Percentiles rank a stretch among this genome's conserved stretches.
These are phyloP conservation scores for Agrochola litura DNA, from an alignment of 2,888 invertebrate species.

Conservation along the genomic window DNA sequence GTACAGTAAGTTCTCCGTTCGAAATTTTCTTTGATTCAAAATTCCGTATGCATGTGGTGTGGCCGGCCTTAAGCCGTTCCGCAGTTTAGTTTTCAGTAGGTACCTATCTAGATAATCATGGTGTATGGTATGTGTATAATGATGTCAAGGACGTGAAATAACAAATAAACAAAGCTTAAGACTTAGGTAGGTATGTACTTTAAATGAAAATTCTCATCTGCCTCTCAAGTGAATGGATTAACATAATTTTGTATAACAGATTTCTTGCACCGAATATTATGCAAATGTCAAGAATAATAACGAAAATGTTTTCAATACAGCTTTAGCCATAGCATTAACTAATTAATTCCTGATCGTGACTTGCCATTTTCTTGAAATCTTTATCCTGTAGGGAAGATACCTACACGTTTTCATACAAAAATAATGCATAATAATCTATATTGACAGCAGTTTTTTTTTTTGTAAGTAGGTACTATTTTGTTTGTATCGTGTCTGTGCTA, in stretches of 20 bases:
- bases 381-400: neutral
- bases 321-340: conserved; percentile 6
- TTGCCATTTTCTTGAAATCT: neutral
- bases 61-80: too few species aligned
- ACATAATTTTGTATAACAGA: conserved; percentile 7
- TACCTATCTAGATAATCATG: too few species aligned
- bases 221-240: neutral
- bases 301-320: neutral
- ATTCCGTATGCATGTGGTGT: too few species aligned
- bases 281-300: conserved; percentile 13
- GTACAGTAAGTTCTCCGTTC: too few species aligned
- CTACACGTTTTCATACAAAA: neutral
- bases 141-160: neutral
- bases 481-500: too few species aligned
- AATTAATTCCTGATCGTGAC: conserved; percentile 9
- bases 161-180: neutral
- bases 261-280: conserved; percentile 21
- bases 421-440: neutral
- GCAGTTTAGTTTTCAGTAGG: too few species aligned
- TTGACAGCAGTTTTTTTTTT: too few species aligned
- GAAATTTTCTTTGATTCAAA: too few species aligned
- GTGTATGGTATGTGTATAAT: neutral
- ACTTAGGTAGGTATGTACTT: neutral
- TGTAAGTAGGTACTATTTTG: too few species aligned
- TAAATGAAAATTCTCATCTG: neutral